Percentiles rank a stretch among this genome's conserved stretches.
These are phyloP conservation scores for Galerucella calmariensis DNA, from an alignment of 2,888 invertebrate species.

Conservation along the genomic window DNA sequence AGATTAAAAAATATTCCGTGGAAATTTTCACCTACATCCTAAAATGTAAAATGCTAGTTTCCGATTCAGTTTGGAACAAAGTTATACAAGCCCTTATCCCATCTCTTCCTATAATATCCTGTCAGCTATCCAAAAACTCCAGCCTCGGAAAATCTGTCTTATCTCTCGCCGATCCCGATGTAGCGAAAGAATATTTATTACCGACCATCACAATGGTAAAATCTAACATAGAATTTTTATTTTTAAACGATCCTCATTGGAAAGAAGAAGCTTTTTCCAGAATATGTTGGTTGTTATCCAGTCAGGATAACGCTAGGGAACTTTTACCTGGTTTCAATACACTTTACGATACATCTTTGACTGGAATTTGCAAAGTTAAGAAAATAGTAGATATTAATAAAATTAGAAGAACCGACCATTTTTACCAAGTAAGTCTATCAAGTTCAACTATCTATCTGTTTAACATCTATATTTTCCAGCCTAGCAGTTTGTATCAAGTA, in stretches of 20 bases:
- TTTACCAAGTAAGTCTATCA: conserved; percentile 60
- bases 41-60: conserved; percentile 73
- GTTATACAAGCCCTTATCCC: conserved; percentile 71
- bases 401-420: conserved; percentile 57
- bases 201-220: conserved; percentile 68
- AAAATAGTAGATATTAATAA: conserved; percentile 59
- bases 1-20: conserved; percentile 71
- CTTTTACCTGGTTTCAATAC: conserved; percentile 67
- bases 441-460: not conserved
- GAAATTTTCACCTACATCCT: conserved; percentile 73
- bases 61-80: conserved; percentile 72
- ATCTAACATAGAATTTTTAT: conserved; percentile 67
- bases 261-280: conserved; percentile 68
- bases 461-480: conserved; percentile 55
- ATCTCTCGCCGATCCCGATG: conserved; percentile 73
- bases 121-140: conserved; percentile 68
- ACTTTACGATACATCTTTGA: conserved; percentile 65
- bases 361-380: conserved; percentile 63
- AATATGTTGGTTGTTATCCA: conserved; percentile 67
- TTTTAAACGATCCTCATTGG: conserved; percentile 60
- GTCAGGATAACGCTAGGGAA: conserved; percentile 63
- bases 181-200: conserved; percentile 70
- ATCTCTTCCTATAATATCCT: conserved; percentile 71
- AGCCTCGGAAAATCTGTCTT: conserved; percentile 71
- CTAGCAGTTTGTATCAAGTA: conserved; percentile 66